phyloP scores from a whole-genome alignment of 53 echinoderm and acorn worm genomes.

The Luidia sarsii region DNA sequence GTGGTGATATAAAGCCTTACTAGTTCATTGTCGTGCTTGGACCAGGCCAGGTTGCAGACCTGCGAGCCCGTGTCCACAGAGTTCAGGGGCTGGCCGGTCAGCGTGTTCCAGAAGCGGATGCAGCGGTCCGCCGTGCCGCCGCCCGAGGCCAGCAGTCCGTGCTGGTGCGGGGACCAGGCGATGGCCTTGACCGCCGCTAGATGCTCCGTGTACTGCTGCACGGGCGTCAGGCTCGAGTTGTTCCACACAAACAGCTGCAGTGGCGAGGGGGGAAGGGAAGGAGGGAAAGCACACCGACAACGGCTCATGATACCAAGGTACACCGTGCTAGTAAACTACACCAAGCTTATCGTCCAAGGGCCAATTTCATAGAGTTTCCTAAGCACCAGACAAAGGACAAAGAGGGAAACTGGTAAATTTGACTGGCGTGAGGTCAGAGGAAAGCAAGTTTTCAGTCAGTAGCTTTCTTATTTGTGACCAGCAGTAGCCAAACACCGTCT shows the following conservation, averaged over 20 bases:
- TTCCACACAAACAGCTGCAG: conserved; percentile 96
- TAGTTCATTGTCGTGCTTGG: conserved; percentile 97
- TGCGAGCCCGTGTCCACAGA: conserved; percentile 97
- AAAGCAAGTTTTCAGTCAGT: no score
- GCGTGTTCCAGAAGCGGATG: conserved; percentile 95
- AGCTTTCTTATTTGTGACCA: no score
- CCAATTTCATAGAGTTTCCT: no score
- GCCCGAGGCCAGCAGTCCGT: conserved; percentile 93
- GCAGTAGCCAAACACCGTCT: no score
- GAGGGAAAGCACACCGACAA: not conserved
- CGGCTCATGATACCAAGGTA: no score
- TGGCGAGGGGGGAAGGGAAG: not conserved
- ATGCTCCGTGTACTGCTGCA: conserved; percentile 93
- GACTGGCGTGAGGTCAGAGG: no score
- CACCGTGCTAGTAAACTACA: no score
- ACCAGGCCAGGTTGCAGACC: conserved; percentile 99
- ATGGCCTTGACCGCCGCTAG: conserved; percentile 97
- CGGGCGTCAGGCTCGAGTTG: conserved; percentile 85
- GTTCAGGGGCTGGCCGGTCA: conserved; percentile 89
- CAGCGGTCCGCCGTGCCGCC: conserved; percentile 96
- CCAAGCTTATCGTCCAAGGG: no score
- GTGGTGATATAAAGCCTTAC: conserved; percentile 54
- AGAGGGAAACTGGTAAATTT: no score
- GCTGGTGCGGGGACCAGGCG: conserved; percentile 99
- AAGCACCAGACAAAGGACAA: no score